A percentile compares a stretch with the other conserved stretches of the same genome.
These are phyloP conservation scores for Cynopterus sphinx DNA, from an alignment of 2,797 vertebrate genomes.

Conservation along the genomic window DNA sequence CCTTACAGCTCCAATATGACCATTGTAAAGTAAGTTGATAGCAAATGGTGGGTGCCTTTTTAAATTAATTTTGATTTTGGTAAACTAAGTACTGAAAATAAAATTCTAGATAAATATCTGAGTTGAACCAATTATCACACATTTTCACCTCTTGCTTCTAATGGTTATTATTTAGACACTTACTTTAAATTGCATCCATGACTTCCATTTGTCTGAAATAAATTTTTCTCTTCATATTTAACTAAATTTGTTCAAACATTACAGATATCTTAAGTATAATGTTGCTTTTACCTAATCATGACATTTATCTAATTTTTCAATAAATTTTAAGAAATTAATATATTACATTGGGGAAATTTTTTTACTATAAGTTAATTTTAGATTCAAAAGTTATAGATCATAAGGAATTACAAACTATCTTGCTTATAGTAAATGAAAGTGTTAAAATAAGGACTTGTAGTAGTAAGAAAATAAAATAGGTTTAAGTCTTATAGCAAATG, in stretches of 20 bases:
- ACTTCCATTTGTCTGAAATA: not conserved
- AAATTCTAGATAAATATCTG: not conserved
- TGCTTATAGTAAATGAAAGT: not conserved
- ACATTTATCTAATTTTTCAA: not conserved
- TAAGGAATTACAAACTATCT: not conserved
- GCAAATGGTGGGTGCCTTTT: not conserved
- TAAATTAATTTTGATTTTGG: not conserved
- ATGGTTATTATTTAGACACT: not conserved
- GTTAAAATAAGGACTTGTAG: not conserved
- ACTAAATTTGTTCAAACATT: not conserved
- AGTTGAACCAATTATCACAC: not conserved
- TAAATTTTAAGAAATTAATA: not conserved
- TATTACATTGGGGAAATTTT: not conserved
- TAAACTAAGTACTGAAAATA: not conserved
- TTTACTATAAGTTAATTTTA: not conserved
- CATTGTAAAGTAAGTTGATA: slow-evolving; percentile 90
- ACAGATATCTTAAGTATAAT: not conserved
- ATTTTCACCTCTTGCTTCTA: fast-evolving
- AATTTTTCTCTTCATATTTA: not conserved
- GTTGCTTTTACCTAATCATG: not conserved
- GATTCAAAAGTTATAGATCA: not conserved
- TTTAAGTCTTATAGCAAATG: not conserved
- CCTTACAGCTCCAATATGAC: slow-evolving; percentile 94
- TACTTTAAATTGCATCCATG: not conserved
- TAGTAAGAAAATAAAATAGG: not conserved